Evolutionary conservation across 2,797 vertebrate genomes (phyloP).

Genomic region (Gallinago stenura): DNA sequence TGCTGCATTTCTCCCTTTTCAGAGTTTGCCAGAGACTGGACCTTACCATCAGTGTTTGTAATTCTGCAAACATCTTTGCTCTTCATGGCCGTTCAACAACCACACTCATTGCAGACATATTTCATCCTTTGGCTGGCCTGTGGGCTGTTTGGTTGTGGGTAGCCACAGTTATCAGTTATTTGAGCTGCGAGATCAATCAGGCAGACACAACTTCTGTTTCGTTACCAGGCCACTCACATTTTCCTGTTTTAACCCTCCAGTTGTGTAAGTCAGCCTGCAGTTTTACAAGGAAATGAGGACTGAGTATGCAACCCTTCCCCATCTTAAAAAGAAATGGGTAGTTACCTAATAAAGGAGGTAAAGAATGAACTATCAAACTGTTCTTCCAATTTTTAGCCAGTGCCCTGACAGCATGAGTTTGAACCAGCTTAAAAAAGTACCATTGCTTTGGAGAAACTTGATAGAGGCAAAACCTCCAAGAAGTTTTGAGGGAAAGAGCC

Average conservation of each 20-base stretch:
- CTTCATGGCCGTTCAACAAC: not conserved
- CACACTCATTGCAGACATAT: accelerated
- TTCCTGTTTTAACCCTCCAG: not conserved
- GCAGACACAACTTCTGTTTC: not conserved
- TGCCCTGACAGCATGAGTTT: not conserved
- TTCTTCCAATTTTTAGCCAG: not conserved
- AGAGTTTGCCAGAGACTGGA: not conserved
- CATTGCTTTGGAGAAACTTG: not conserved
- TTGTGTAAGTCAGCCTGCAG: not conserved
- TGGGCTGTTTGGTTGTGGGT: not conserved
- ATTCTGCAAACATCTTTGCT: not conserved
- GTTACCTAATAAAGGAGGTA: not conserved
- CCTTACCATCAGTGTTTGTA: not conserved
- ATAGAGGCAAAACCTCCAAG: not conserved
- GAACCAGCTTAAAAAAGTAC: not conserved
- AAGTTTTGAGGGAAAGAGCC: not conserved
- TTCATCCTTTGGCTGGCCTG: not conserved
- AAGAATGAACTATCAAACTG: not conserved
- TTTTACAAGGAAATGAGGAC: not conserved
- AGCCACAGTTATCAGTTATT: not conserved
- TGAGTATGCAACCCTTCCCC: not conserved
- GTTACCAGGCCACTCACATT: not conserved
- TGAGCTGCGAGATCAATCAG: not conserved
- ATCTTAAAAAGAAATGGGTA: not conserved
- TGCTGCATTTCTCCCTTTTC: not conserved